phyloP scores from a whole-genome alignment of 2,113 vertebrate genomes.

The Ageneiosus marmoratus region DNA sequence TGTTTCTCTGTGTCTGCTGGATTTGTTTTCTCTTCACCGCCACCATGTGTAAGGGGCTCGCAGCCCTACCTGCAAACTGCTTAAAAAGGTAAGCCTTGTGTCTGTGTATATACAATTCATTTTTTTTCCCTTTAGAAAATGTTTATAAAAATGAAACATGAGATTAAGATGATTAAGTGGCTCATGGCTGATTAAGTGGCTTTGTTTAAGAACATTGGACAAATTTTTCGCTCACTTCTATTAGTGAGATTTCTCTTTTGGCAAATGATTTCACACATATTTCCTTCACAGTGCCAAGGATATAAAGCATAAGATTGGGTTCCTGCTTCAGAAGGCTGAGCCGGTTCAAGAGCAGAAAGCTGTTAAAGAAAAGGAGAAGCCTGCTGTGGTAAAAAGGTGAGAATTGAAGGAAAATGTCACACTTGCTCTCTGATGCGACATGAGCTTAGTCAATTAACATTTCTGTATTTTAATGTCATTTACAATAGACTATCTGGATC shows the following conservation, averaged over 20 bases:
- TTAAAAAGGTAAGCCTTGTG: conserved; percentile 83
- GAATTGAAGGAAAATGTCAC: conserved; percentile 11
- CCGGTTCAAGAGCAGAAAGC: conserved; percentile 73
- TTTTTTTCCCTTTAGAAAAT: neutral
- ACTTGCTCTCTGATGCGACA: neutral
- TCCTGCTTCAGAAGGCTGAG: conserved; percentile 87
- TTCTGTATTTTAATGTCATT: neutral
- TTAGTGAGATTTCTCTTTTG: neutral
- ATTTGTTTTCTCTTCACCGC: conserved; percentile 49
- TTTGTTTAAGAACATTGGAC: neutral
- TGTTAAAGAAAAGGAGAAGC: conserved; percentile 76
- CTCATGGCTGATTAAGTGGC: neutral
- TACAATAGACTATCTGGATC: rapidly evolving
- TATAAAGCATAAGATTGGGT: conserved; percentile 90
- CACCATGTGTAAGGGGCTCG: conserved; percentile 92
- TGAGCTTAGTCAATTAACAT: neutral
- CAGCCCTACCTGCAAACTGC: conserved; percentile 88
- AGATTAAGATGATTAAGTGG: neutral
- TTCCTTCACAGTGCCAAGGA: conserved; percentile 82
- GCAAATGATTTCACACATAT: neutral
- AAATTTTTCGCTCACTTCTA: neutral
- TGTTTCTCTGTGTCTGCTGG: conserved; percentile 41
- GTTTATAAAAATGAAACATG: neutral
- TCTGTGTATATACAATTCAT: neutral
- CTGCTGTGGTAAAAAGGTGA: conserved; percentile 77